Percentiles rank a stretch among this genome's conserved stretches.
Conservation (phyloP, 37 sponge, comb jelly and placozoan genomes). For the Halisarca cf. caerulea region DNA sequence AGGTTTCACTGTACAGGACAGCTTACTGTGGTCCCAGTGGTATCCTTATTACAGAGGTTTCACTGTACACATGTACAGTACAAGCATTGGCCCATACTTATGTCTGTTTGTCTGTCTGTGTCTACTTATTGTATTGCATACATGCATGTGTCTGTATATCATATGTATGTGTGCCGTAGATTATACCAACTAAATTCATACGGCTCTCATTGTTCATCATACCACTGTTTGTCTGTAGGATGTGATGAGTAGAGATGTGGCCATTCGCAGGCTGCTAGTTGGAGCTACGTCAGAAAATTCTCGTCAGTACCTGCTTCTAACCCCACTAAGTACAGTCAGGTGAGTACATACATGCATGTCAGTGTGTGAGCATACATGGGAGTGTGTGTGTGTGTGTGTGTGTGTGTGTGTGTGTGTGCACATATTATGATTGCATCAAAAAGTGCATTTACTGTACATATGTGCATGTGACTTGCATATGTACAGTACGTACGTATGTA, state of each 20-base stretch:
- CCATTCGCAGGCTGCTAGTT: neutral
- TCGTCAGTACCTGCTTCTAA: neutral
- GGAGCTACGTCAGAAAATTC: neutral
- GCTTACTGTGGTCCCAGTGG: too few species aligned
- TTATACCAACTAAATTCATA: neutral
- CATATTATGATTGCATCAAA: too few species aligned
- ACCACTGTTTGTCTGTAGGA: neutral
- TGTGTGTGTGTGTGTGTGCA: neutral
- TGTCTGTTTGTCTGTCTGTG: too few species aligned
- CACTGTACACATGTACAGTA: too few species aligned
- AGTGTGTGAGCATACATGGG: neutral
- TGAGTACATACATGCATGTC: neutral
- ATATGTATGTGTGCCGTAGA: neutral
- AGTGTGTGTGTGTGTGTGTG: neutral
- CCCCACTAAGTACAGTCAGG: neutral
- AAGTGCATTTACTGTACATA: too few species aligned
- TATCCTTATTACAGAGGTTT: too few species aligned
- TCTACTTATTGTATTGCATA: too few species aligned
- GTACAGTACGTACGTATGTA: too few species aligned
- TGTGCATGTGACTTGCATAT: too few species aligned
- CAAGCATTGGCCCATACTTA: too few species aligned
- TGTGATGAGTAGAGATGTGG: constrained; percentile 7
- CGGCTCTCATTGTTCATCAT: neutral
- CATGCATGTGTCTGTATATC: too few species aligned
- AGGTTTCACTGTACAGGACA: too few species aligned